Conservation (phyloP, 2,113 vertebrate species). For the Desmodus rotundus region DNA sequence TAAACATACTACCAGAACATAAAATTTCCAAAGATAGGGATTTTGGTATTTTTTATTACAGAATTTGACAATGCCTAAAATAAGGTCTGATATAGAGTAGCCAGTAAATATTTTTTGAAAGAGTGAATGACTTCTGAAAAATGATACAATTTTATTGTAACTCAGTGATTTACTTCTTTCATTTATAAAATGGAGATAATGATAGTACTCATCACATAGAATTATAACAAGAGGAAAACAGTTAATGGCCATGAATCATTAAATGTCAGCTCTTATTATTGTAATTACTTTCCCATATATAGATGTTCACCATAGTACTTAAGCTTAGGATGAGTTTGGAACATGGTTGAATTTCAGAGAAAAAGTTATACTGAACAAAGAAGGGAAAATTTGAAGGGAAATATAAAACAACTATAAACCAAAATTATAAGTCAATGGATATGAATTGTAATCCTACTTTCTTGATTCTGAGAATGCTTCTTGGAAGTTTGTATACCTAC, state of each 20-base stretch:
- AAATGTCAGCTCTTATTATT: not conserved
- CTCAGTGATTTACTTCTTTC: not conserved
- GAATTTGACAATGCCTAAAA: not conserved
- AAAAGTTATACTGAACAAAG: not conserved
- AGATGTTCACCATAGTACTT: not conserved
- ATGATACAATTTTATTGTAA: not conserved
- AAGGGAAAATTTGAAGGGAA: not conserved
- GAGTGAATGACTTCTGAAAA: not conserved
- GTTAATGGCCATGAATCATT: not conserved
- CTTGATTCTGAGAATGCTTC: not conserved
- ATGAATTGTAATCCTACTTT: not conserved
- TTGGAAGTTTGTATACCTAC: not conserved
- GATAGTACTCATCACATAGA: not conserved
- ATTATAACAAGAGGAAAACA: not conserved
- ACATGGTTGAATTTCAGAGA: not conserved
- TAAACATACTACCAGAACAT: not conserved
- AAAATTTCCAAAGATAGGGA: not conserved
- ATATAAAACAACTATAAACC: not conserved
- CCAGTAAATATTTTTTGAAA: not conserved
- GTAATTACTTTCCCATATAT: not conserved
- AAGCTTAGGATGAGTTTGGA: not conserved
- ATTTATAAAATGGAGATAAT: not conserved
- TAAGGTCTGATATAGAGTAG: not conserved
- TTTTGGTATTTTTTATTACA: not conserved
- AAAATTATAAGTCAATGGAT: not conserved